Base-by-base conservation (phyloP, 2,888 invertebrate genomes). In the Girardia tigrina region DNA sequence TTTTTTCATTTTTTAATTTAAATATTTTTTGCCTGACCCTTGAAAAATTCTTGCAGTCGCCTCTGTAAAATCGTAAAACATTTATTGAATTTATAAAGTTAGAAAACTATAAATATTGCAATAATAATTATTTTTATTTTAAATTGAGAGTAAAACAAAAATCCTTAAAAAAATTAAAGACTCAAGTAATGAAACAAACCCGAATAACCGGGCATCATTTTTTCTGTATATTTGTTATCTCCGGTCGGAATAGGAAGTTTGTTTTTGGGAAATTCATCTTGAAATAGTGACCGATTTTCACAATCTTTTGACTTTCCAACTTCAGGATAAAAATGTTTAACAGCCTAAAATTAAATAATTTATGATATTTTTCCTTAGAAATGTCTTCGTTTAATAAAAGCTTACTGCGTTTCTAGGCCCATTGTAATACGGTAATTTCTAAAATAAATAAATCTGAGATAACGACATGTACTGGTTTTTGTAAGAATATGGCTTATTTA, bases 151-250 rank as follows among this genome's bases (percentile, higher is more conserved):
- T n/a, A n/a, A n/a, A n/a, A n/a, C n/a, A n/a, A n/a, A n/a, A n/a
- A n/a, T n/a, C n/a, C n/a, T n/a, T n/a, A n/a, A n/a, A n/a, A n/a
- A n/a, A n/a, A n/a, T 70, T 70, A 70, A 70, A 8, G 20, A 70
- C 8, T 70, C 8, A 26, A 70, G 6, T 27, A 23, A 26, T 70
- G 26, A 23, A 23, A 8, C n/a, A n/a, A 27, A 72, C 72, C 72
- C n/a, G 72, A 82, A 75, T 83, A 83, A 6, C 83, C 83, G 72
- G 84, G 83, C 1, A 84, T 81, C 84, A 84, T 83, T 28, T 80
- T 78, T 70, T 82, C 80, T 71, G 83, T 83, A 76, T 82, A 83
- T 79, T 83, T 83, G 78, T 83, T 84, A 78, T 83, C 83, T 14
- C 83, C 83, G 14, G 81, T 81, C 0, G 82, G 77, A 16, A 78